phyloP scores from a whole-genome alignment of 1,140 invertebrate genomes.

The Leptinotarsa lineolata region DNA sequence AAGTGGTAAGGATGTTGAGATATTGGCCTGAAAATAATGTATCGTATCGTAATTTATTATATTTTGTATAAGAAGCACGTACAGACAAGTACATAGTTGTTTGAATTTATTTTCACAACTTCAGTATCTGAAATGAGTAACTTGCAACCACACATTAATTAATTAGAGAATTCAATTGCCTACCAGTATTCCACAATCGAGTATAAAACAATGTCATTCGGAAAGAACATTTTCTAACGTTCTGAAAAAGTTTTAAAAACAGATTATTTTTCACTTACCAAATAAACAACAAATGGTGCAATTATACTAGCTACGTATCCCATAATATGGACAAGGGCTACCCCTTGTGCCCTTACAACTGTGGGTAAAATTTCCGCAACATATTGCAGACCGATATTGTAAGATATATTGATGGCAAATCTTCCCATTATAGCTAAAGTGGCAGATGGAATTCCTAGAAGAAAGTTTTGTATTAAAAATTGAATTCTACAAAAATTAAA shows the following conservation, averaged over 20 bases:
- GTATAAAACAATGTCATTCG: too few species aligned
- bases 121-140: too few species aligned
- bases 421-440: constrained; percentile 76
- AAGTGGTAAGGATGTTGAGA: constrained; percentile 71
- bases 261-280: constrained; percentile 59
- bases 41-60: too few species aligned
- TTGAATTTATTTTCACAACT: too few species aligned
- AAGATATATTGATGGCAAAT: constrained; percentile 84
- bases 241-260: too few species aligned
- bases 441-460: constrained; percentile 68
- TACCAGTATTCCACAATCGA: too few species aligned
- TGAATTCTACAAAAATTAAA: too few species aligned
- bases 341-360: constrained; percentile 81
- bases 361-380: constrained; percentile 85
- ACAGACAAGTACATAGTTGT: background rate
- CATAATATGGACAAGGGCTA: constrained; percentile 82
- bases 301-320: constrained; percentile 82
- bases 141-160: too few species aligned
- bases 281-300: constrained; percentile 80
- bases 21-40: constrained; percentile 61
- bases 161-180: too few species aligned
- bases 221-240: too few species aligned
- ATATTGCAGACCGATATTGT: constrained; percentile 88
- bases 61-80: background rate
- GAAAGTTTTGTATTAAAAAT: background rate